phyloP scores from a whole-genome alignment of 2,797 vertebrate species.

The Brachymystax lenok region DNA sequence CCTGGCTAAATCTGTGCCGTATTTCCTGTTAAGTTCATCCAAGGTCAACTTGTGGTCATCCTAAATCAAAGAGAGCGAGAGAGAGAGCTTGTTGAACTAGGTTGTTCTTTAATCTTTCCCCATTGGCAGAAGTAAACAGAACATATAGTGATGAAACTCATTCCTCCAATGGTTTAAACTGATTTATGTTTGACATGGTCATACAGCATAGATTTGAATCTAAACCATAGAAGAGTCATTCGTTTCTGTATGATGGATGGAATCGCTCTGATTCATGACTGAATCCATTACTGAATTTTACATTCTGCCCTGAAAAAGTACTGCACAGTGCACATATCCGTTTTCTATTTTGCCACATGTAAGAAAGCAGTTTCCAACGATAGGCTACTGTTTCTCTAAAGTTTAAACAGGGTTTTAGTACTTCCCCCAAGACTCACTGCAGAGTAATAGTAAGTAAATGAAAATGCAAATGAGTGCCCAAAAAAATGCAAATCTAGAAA shows the following conservation, averaged over 20 bases:
- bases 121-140: neutral
- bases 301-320: too few relatives aligned
- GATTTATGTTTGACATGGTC: neutral
- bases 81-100: neutral
- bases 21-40: conserved; percentile 95
- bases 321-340: too few relatives aligned
- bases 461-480: neutral
- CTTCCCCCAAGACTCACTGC: neutral
- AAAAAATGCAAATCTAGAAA: neutral
- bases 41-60: conserved; percentile 95
- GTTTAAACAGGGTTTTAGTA: neutral
- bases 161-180: neutral
- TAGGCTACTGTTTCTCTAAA: too few relatives aligned
- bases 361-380: too few relatives aligned
- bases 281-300: too few relatives aligned
- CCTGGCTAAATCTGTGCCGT: conserved; percentile 87
- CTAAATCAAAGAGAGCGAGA: conserved; percentile 60
- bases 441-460: neutral
- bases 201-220: neutral
- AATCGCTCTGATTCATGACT: neutral
- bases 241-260: neutral
- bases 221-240: neutral
- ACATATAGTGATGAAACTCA: neutral
- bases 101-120: neutral
- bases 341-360: too few relatives aligned